These are phyloP conservation scores for Limnodromus scolopaceus DNA, from an alignment of 2,797 vertebrate species.

Conservation along the genomic window DNA sequence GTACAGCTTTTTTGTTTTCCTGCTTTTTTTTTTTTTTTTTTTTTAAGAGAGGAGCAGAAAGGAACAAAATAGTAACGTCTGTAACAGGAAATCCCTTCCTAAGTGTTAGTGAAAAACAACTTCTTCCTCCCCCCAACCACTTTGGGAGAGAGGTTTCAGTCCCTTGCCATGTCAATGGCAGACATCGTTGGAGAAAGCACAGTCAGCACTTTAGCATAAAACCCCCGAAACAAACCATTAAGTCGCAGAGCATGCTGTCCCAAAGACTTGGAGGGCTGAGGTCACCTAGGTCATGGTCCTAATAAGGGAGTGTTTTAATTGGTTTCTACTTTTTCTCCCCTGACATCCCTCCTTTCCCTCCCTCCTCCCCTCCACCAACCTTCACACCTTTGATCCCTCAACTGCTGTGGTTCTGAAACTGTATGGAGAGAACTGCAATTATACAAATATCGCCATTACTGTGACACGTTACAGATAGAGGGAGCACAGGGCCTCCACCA, in stretches of 20 bases:
- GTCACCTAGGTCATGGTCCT: constrained; percentile 36
- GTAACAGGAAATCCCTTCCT: not conserved
- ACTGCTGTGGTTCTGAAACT: constrained; percentile 75
- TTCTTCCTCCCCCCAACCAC: not conserved
- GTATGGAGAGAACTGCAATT: constrained; percentile 71
- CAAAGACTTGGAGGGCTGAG: constrained; percentile 32
- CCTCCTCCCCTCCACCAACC: constrained; percentile 4
- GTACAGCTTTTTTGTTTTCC: not conserved
- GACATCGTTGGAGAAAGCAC: not conserved
- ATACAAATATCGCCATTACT: constrained; percentile 67
- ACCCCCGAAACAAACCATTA: constrained; percentile 65
- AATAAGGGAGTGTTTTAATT: constrained; percentile 71
- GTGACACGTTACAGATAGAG: constrained; percentile 27
- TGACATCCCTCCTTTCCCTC: not conserved
- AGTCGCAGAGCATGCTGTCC: constrained; percentile 68
- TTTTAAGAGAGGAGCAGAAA: not conserved
- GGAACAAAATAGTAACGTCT: not conserved
- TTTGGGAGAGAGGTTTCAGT: not conserved
- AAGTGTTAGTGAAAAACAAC: not conserved
- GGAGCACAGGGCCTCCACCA: constrained; percentile 36
- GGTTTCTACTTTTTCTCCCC: constrained; percentile 56
- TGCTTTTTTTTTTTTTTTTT: not conserved
- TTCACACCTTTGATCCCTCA: constrained; percentile 73
- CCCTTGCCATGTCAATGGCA: not conserved
- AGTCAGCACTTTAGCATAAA: constrained; percentile 43